These are phyloP conservation scores for Heliconius ismenius DNA, from an alignment of 2,888 invertebrate genomes.

Conservation along the genomic window DNA sequence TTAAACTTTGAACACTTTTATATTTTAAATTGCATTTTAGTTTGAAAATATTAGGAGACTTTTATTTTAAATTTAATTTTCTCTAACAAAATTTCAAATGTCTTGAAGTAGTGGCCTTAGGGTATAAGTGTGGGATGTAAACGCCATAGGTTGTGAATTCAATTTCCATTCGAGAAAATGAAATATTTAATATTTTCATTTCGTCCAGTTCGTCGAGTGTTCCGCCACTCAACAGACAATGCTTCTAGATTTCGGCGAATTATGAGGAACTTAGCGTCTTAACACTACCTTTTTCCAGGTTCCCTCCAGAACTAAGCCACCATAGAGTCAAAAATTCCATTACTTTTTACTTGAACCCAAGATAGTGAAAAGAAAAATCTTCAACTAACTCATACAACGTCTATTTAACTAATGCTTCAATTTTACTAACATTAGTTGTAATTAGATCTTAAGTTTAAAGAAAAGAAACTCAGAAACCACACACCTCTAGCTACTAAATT, in stretches of 20 bases:
- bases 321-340: neutral
- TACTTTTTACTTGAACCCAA: neutral
- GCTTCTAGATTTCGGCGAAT: no score
- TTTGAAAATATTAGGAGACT: neutral
- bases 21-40: constrained; percentile 12
- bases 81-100: no score
- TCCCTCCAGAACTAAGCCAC: neutral
- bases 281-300: no score
- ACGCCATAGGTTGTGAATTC: neutral
- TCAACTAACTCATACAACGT: neutral
- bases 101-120: no score
- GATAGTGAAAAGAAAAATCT: neutral
- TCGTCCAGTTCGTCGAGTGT: no score
- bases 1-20: constrained; percentile 11
- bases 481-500: neutral
- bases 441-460: neutral
- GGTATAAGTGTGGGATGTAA: no score
- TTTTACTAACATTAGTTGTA: neutral
- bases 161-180: neutral
- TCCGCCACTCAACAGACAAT: no score
- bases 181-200: neutral
- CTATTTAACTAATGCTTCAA: neutral
- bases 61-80: neutral
- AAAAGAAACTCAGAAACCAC: constrained; percentile 10
- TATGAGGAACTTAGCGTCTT: no score